Evolutionary conservation across 2,888 invertebrate genomes (phyloP), one percentile per base, ranked within the genome.

Genomic region (Homarus gammarus): DNA sequence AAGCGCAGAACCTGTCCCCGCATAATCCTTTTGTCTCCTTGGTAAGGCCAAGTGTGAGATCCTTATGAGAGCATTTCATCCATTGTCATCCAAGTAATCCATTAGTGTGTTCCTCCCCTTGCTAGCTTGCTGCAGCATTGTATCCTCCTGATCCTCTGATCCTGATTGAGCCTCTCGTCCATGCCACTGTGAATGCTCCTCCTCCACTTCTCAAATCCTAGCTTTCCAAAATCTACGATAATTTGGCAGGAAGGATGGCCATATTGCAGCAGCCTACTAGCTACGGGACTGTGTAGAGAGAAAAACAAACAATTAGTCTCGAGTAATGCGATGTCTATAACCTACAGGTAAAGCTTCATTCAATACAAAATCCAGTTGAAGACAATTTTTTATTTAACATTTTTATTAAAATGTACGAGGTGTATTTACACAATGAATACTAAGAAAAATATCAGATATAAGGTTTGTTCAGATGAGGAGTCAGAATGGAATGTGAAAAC

Each of bases 151-250:
- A 78, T 77, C 64, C 78, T 85, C n/a, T 83, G 49, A 82, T 75
- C 49, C 86, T 40, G 86, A 86, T 87, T 81, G 77, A 78, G 81
- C 79, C 81, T 82, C 87, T 88, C 83, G 82, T 83, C 88, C 87
- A 87, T 61, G 82, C 81, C 83, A 61, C 44, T 73, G 81, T 88
- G 83, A 88, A 82, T 77, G 61, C 82, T 88, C 87, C 87, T 87
- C 88, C 88, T 88, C 88, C 88, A 88, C 88, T 88, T 88, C 88
- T 88, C 77, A 88, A 88, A 88, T 88, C 88, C 88, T 88, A 88
- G 73, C 70, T 72, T 87, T 81, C 87, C 82, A 88, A 88, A 82
- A 88, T 88, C 83, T 83, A 83, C 88, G 82, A 82, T 86, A 83
- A 82, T 88, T 83, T 88, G 83, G 82, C 83, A 82, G 82, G 83